Base-by-base conservation (phyloP, 2,888 invertebrate species). In the Xylophagus ater region DNA sequence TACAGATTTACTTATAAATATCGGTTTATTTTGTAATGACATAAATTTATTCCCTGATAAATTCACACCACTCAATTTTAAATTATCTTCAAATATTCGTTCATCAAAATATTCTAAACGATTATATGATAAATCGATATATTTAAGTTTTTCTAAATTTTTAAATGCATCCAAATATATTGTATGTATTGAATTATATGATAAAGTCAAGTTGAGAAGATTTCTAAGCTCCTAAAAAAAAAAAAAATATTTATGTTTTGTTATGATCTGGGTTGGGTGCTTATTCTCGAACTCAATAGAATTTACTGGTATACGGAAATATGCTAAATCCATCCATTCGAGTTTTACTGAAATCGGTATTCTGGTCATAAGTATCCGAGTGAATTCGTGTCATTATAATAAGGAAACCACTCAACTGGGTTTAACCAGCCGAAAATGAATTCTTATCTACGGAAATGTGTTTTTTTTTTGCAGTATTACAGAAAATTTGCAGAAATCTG, bases 41-140 rank as follows among this genome's bases (percentile, higher is more conserved):
- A 72, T 71, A 46, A 79, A 72, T 40, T 76, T 72, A 52, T 79
- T 79, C 10, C 71, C 72, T 29, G 73, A 73, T 39, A 79, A 56
- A 53, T 77, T 76, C 2, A 79, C 56, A 32, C 65, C 66, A 15
- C 66, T 56, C 6, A 79, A 56, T 14, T 65, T 58, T 3, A 62
- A 60, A 13, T 76, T 72, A 24, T 71, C 66, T 59, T 70, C 71
- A 49, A 78, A 74, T 40, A 78, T 47, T 31, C 59, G 51, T 29
- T 58, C 58, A 44, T 65, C 63, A 21, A 79, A 59, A 42, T 68
- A 71, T 52, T 76, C 68, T 35, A 79, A 57, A 18, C 73, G 68
- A 52, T 79, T 79, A 49, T 68, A 70, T 31, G 77, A 74, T 20
- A 79, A 61, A 57, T 79, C 74, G 37, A 79, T 52, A 9, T 68